Evolutionary conservation across 2,888 invertebrate species (phyloP).

Genomic region (Atrina japonica): DNA sequence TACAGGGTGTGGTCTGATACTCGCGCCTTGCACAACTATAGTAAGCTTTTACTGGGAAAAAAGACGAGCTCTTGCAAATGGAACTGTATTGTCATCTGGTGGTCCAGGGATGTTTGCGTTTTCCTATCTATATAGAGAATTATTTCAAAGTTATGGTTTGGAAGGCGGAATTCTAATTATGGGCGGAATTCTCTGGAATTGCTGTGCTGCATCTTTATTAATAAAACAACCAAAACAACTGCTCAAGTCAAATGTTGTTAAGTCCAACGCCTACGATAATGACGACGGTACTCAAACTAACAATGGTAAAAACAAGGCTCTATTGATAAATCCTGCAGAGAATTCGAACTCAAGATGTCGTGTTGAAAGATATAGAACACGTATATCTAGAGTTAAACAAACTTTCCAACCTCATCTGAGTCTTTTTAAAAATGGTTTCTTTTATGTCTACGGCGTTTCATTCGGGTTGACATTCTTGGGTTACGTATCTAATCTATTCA

Average conservation of each 20-base stretch:
- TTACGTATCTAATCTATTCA: conserved; percentile 89
- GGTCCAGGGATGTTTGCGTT: conserved; percentile 60
- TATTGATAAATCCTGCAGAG: too few relatives aligned
- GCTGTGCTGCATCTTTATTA: conserved; percentile 48
- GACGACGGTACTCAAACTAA: too few relatives aligned
- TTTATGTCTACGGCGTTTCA: conserved; percentile 87
- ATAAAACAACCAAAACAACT: conserved; percentile 46
- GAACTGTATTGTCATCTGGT: conserved; percentile 61
- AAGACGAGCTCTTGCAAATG: conserved; percentile 64
- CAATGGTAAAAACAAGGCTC: too few relatives aligned
- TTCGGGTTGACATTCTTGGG: conserved; percentile 89
- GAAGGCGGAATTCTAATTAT: conserved; percentile 45
- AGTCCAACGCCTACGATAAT: too few relatives aligned
- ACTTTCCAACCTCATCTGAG: conserved; percentile 8
- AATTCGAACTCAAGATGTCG: too few relatives aligned
- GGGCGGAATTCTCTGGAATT: conserved; percentile 45
- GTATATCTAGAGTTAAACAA: not conserved
- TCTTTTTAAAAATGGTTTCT: conserved; percentile 75
- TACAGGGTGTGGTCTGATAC: conserved; percentile 59
- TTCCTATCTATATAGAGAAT: conserved; percentile 54
- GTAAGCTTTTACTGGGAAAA: conserved; percentile 64
- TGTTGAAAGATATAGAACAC: too few relatives aligned
- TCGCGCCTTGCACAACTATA: conserved; percentile 60
- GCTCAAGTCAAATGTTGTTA: too few relatives aligned
- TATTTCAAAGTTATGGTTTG: conserved; percentile 43